Evolutionary conservation across 2,113 vertebrate genomes (phyloP).

Genomic region (Eubucco bourcierii): DNA sequence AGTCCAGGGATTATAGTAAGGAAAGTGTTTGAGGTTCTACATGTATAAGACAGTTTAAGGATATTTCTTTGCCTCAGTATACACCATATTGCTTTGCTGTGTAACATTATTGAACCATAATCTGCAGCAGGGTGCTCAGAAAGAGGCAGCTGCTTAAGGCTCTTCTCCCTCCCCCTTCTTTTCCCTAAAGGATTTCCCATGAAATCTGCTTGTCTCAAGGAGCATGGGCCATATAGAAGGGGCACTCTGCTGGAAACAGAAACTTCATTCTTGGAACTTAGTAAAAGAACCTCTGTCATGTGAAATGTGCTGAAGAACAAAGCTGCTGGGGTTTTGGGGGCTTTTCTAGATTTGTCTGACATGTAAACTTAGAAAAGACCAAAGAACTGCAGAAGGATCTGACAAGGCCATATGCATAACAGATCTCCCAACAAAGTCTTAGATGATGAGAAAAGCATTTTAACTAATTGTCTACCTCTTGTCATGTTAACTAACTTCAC

Average conservation of each 20-base stretch:
- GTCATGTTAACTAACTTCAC: not conserved
- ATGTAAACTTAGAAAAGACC: not conserved
- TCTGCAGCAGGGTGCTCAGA: not conserved
- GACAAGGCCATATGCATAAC: not conserved
- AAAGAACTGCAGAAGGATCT: not conserved
- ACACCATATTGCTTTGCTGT: fast-evolving
- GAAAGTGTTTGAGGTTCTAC: not conserved
- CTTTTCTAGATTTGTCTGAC: not conserved
- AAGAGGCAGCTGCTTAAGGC: not conserved
- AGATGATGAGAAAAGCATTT: not conserved
- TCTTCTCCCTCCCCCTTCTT: too few species aligned
- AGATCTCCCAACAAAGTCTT: not conserved
- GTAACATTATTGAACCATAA: not conserved
- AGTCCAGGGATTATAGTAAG: not conserved
- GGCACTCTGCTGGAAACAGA: not conserved
- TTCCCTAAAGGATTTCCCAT: not conserved
- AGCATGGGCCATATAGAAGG: not conserved
- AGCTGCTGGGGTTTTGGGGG: not conserved
- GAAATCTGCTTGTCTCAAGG: not conserved
- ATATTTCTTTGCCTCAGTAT: not conserved
- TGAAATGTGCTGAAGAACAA: not conserved
- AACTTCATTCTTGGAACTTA: not conserved
- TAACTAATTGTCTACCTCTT: not conserved
- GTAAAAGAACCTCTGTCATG: not conserved
- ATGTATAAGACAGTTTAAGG: not conserved